Evolutionary conservation across 2,113 vertebrate species (phyloP).

Genomic region (Sinocyclocheilus maitianheensis): DNA sequence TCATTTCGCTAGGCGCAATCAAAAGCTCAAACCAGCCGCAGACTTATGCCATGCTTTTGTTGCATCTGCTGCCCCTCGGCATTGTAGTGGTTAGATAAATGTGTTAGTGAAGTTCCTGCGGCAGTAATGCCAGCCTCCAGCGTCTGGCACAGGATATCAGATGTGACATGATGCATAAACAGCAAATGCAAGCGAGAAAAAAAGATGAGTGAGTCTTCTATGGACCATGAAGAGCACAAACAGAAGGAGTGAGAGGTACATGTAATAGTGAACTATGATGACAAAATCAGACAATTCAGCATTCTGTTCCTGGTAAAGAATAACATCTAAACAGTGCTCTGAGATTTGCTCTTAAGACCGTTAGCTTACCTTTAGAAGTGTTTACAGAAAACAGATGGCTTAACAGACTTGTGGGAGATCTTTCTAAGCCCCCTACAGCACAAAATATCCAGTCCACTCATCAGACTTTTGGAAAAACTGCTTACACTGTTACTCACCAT

Average conservation of each 20-base stretch:
- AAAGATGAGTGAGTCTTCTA: conserved; percentile 24
- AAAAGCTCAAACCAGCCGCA: conserved; percentile 15
- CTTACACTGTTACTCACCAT: conserved; percentile 10
- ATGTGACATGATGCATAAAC: conserved; percentile 37
- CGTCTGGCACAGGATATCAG: conserved; percentile 44
- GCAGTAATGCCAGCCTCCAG: conserved; percentile 44
- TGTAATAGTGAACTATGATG: conserved; percentile 1
- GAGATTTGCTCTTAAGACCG: conserved; percentile 29
- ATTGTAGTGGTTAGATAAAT: conserved; percentile 45
- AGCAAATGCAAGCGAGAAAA: conserved; percentile 29
- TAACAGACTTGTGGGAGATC: conserved; percentile 32
- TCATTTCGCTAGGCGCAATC: not conserved
- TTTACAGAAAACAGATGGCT: conserved; percentile 45
- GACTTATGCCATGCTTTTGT: conserved; percentile 28
- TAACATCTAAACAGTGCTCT: conserved; percentile 37
- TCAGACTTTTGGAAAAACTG: conserved; percentile 36
- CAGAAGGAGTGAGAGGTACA: not conserved
- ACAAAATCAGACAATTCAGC: conserved; percentile 26
- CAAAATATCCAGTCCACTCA: conserved; percentile 30
- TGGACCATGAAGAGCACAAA: conserved; percentile 37
- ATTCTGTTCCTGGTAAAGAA: conserved; percentile 39
- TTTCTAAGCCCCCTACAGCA: conserved; percentile 18
- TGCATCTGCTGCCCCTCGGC: conserved; percentile 44
- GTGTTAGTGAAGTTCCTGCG: conserved; percentile 40
- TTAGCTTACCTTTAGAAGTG: conserved; percentile 26